Evolutionary conservation across 2,113 vertebrate species (phyloP).

Genomic region (Mugil cephalus): DNA sequence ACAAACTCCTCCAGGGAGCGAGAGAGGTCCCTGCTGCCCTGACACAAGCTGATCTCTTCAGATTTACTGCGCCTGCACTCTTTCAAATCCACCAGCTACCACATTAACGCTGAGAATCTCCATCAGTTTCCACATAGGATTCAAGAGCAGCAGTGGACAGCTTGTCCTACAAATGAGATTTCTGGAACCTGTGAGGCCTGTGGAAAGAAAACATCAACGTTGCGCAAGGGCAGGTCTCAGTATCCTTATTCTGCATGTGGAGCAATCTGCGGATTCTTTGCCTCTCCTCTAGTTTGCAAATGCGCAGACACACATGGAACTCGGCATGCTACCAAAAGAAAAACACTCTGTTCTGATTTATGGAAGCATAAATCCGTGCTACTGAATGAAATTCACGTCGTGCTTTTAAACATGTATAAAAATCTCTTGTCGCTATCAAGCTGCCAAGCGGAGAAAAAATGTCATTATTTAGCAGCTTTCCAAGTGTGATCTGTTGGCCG

Average conservation of each 20-base stretch:
- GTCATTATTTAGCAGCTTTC: slow-evolving; percentile 39
- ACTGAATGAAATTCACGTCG: slow-evolving; percentile 9
- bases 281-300: background rate
- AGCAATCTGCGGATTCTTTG: slow-evolving; percentile 3
- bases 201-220: slow-evolving; percentile 19
- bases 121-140: slow-evolving; percentile 45
- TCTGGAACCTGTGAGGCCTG: slow-evolving; percentile 22
- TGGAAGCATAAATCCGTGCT: slow-evolving; percentile 20
- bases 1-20: slow-evolving; percentile 51
- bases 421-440: slow-evolving; percentile 15
- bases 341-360: slow-evolving; percentile 4
- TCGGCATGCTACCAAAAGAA: slow-evolving; percentile 6
- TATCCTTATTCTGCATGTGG: slow-evolving; percentile 6
- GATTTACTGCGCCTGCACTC: slow-evolving; percentile 55
- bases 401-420: slow-evolving; percentile 9
- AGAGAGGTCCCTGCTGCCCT: slow-evolving; percentile 61
- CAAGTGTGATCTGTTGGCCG: slow-evolving; percentile 36
- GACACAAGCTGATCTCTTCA: slow-evolving; percentile 71
- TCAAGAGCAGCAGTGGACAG: slow-evolving; percentile 20
- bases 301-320: background rate
- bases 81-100: slow-evolving; percentile 55
- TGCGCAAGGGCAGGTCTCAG: slow-evolving; percentile 20
- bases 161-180: slow-evolving; percentile 57
- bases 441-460: slow-evolving; percentile 42
- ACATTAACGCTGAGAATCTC: slow-evolving; percentile 66